These are phyloP conservation scores for Drosophila cracens DNA, from an alignment of 2,888 invertebrate genomes.

Conservation along the genomic window DNA sequence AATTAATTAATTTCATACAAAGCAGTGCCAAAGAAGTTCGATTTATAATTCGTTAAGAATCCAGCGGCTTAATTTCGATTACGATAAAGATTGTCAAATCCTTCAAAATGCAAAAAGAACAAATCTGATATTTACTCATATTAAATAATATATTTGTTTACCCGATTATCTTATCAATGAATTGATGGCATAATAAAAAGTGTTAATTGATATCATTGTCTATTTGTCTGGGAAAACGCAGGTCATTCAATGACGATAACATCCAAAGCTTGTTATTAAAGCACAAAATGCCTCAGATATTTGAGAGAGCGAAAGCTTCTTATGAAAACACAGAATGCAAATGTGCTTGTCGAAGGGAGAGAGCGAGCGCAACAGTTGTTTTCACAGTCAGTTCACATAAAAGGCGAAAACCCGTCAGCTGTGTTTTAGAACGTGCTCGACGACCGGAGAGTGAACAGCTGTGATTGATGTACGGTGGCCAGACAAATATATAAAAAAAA, in stretches of 20 bases:
- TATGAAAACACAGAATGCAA: not conserved
- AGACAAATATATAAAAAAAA: constrained; percentile 4
- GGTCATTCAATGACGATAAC: constrained; percentile 8
- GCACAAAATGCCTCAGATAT: not conserved
- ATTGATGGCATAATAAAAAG: not conserved
- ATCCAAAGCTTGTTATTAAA: constrained; percentile 2
- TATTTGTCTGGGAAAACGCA: not conserved
- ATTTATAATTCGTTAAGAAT: not conserved
- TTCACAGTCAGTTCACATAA: constrained; percentile 34
- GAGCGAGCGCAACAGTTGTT: constrained; percentile 40
- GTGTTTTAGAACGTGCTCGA: constrained; percentile 39
- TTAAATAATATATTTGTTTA: not conserved
- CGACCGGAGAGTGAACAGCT: constrained; percentile 37
- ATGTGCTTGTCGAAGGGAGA: not conserved
- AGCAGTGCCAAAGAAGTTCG: not conserved
- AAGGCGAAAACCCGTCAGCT: constrained; percentile 28
- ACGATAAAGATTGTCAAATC: not conserved
- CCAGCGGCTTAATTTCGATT: not conserved
- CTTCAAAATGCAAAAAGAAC: not conserved
- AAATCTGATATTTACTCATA: not conserved
- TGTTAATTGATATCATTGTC: not conserved
- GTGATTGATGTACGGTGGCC: constrained; percentile 9
- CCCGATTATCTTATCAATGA: not conserved
- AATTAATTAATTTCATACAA: not conserved
- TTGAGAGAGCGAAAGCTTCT: constrained; percentile 4